Evolutionary conservation across 1,140 invertebrate species (phyloP).

Genomic region (Paraescarpia echinospica): DNA sequence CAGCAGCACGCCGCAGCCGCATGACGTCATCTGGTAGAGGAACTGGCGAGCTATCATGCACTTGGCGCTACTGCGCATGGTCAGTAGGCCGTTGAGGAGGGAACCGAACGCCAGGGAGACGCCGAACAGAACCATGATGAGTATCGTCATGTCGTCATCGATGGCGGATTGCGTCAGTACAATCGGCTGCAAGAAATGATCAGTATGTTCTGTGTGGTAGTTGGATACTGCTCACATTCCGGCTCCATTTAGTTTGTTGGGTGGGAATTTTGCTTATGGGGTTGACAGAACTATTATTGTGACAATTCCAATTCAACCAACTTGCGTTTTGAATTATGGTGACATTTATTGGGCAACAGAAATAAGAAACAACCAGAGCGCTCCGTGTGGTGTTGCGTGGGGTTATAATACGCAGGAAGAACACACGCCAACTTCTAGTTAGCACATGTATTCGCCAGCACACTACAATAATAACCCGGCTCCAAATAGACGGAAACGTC

Average conservation of each 20-base stretch:
- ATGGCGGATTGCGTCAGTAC: background rate
- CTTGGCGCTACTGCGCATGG: constrained; percentile 3
- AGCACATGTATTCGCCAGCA: too few relatives aligned
- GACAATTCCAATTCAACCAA: background rate
- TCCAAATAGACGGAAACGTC: too few relatives aligned
- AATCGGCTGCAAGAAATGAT: background rate
- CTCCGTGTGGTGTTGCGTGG: too few relatives aligned
- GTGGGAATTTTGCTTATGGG: background rate
- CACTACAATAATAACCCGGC: too few relatives aligned
- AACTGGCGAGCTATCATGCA: constrained; percentile 4
- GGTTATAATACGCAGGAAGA: too few relatives aligned
- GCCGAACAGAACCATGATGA: constrained; percentile 7
- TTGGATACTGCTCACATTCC: background rate
- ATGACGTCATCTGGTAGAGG: constrained; percentile 12
- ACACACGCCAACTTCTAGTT: too few relatives aligned
- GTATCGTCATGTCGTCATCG: background rate
- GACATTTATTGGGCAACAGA: background rate
- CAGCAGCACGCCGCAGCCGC: background rate
- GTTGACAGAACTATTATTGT: background rate
- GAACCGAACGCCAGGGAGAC: constrained; percentile 1
- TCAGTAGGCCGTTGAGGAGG: background rate
- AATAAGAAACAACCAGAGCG: background rate
- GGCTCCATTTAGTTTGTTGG: too few relatives aligned
- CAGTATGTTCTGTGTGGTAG: background rate
- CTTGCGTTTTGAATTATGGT: background rate